Evolutionary conservation across 2,797 vertebrate species (phyloP).

Genomic region (Mycteria americana): DNA sequence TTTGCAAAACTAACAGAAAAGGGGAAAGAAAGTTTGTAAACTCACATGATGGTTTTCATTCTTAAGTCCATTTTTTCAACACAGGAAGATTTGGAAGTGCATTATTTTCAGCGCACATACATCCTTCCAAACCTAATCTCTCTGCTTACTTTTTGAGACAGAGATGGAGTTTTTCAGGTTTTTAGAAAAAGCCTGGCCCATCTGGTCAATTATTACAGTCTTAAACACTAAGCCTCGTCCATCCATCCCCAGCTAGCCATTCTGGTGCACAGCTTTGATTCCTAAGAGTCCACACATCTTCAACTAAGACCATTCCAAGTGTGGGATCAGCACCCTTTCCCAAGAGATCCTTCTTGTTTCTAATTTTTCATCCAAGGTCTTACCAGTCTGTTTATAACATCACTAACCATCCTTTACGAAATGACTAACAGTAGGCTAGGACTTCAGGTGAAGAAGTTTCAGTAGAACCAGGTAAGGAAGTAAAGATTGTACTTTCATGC

Average conservation of each 20-base stretch:
- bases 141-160: background rate
- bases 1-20: background rate
- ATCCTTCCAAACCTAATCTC: background rate
- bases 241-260: background rate
- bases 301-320: background rate
- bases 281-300: background rate
- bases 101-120: background rate
- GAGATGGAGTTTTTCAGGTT: background rate
- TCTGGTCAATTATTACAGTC: background rate
- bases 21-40: background rate
- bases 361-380: background rate
- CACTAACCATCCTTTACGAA: background rate
- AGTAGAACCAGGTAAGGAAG: constrained; percentile 4
- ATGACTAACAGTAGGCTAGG: constrained; percentile 23
- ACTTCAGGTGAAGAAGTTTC: constrained; percentile 31
- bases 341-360: background rate
- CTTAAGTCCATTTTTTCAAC: background rate
- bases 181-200: background rate
- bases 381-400: background rate
- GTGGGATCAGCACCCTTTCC: background rate
- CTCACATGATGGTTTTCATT: background rate
- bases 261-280: background rate
- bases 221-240: background rate
- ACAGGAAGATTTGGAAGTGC: background rate
- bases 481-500: background rate